Conservation (phyloP, 2,797 vertebrate genomes). For the Clarias laeviceps region DNA sequence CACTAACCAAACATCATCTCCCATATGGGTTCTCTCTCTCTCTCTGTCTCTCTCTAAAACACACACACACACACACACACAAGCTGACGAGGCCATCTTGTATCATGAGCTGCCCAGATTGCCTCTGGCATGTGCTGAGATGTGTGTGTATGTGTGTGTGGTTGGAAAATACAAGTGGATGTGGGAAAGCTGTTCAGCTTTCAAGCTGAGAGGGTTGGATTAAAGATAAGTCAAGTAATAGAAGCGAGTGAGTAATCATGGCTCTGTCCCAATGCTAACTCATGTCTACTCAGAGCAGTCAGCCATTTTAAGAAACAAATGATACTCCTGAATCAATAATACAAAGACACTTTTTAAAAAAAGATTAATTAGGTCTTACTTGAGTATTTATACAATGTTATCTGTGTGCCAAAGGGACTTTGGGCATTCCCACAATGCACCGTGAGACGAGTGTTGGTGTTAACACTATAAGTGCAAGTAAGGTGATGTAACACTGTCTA, state of each 20-base stretch:
- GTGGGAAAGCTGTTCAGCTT: constrained; percentile 45
- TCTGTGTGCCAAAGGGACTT: background rate
- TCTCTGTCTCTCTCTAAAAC: constrained; percentile 24
- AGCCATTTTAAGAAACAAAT: constrained; percentile 28
- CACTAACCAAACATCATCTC: constrained; percentile 38
- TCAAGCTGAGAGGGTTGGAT: constrained; percentile 33
- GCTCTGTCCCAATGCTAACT: constrained; percentile 24
- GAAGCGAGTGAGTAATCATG: constrained; percentile 7
- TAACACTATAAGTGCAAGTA: background rate
- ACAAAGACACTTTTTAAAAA: constrained; percentile 13
- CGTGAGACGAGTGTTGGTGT: no score
- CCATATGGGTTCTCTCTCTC: constrained; percentile 29
- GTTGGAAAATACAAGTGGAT: constrained; percentile 44
- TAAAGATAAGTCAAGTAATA: constrained; percentile 34
- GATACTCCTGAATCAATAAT: constrained; percentile 3
- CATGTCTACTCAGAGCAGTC: constrained; percentile 17
- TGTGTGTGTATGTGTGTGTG: constrained; percentile 38
- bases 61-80: constrained; percentile 14
- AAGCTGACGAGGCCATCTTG: constrained; percentile 45
- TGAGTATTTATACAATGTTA: background rate
- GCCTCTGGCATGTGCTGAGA: constrained; percentile 42
- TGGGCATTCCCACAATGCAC: constrained; percentile 21
- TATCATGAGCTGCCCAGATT: constrained; percentile 40
- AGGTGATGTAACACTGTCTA: background rate
- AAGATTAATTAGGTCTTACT: constrained; percentile 16